These are phyloP conservation scores for Mystacornis crossleyi DNA, from an alignment of 2,113 vertebrate genomes.

Conservation along the genomic window DNA sequence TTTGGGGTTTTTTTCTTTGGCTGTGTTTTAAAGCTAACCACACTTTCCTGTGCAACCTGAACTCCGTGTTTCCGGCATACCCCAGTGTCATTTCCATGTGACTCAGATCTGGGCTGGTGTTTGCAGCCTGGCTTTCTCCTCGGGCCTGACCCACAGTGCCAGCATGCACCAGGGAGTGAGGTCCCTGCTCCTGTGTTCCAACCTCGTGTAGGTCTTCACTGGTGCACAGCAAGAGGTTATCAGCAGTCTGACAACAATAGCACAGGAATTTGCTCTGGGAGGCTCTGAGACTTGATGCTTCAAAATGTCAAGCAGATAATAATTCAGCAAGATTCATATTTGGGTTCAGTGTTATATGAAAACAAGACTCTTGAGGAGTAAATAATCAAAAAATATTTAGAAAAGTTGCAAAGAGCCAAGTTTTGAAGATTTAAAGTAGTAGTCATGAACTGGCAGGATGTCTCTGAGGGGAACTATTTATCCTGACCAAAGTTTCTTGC, in stretches of 20 bases:
- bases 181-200: neutral
- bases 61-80: rapidly evolving
- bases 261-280: neutral
- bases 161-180: neutral
- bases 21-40: neutral
- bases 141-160: neutral
- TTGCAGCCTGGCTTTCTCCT: neutral
- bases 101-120: neutral
- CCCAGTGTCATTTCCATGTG: neutral
- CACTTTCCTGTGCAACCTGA: neutral
- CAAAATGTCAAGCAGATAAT: neutral
- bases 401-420: neutral
- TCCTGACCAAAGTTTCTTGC: neutral
- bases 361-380: neutral
- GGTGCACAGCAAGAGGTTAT: neutral
- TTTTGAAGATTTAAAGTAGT: neutral
- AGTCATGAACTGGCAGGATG: neutral
- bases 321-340: neutral
- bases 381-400: neutral
- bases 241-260: neutral
- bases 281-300: neutral
- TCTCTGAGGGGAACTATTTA: neutral
- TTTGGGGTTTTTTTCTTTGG: neutral
- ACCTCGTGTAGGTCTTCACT: neutral
- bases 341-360: neutral